Percentiles rank a stretch among this genome's conserved stretches.
These are phyloP conservation scores for Agrochola circellaris DNA, from an alignment of 2,888 invertebrate species.

Conservation along the genomic window DNA sequence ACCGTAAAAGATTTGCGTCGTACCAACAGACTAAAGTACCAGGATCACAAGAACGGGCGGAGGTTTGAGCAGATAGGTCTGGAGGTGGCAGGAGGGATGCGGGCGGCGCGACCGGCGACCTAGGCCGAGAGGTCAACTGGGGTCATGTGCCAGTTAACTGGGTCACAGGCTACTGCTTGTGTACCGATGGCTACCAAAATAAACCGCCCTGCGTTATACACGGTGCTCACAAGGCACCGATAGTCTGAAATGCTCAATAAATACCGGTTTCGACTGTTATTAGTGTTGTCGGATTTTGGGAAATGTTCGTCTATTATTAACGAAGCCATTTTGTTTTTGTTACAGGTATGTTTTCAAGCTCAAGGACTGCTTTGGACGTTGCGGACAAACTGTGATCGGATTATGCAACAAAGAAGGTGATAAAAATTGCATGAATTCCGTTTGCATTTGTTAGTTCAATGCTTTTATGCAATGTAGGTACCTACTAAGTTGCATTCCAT, in stretches of 20 bases:
- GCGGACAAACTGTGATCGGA: constrained; percentile 5
- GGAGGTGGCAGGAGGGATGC: constrained; percentile 64
- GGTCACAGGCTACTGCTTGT: constrained; percentile 85
- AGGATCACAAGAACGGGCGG: constrained; percentile 67
- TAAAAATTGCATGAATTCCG: constrained; percentile 6
- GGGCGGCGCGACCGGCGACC: constrained; percentile 80
- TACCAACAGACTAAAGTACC: constrained; percentile 58
- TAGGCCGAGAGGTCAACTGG: constrained; percentile 85
- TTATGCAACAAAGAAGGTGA: constrained; percentile 54
- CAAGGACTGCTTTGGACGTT: constrained; percentile 3
- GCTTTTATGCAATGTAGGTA: neutral
- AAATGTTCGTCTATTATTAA: constrained; percentile 25
- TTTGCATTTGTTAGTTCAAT: constrained; percentile 21
- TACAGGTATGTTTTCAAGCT: constrained; percentile 53
- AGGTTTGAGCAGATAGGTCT: constrained; percentile 70
- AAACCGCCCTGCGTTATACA: constrained; percentile 75
- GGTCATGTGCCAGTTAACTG: constrained; percentile 83
- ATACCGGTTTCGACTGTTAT: constrained; percentile 25
- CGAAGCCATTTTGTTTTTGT: constrained; percentile 36
- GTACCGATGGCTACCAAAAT: constrained; percentile 80
- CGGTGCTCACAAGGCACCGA: constrained; percentile 43
- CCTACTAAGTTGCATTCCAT: constrained; percentile 18
- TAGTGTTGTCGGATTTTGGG: constrained; percentile 8
- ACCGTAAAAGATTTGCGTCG: constrained; percentile 32
- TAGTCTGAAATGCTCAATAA: constrained; percentile 41